Percentiles rank a stretch among this genome's conserved stretches.
phyloP scores from a whole-genome alignment of 1,140 invertebrate species.

The Lepidurus packardi region DNA sequence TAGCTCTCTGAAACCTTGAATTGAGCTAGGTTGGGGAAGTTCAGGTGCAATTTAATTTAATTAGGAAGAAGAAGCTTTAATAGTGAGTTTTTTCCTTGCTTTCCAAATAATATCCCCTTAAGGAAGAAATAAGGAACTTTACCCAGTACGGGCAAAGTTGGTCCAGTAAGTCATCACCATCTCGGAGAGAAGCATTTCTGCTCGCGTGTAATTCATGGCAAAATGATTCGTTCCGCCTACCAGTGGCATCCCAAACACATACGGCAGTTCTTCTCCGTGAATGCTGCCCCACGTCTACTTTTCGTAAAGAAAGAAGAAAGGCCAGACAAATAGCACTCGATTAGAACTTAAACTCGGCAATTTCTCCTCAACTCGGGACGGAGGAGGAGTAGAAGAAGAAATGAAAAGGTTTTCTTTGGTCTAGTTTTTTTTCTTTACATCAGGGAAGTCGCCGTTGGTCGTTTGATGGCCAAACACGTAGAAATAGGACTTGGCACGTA shows the following conservation, averaged over 20 bases:
- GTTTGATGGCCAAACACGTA: constrained; percentile 92
- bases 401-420: neutral
- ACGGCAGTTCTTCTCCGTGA: constrained; percentile 84
- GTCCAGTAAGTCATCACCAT: constrained; percentile 79
- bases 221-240: constrained; percentile 65
- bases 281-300: constrained; percentile 67
- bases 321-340: neutral
- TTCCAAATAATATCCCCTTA: constrained; percentile 23
- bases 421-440: constrained; percentile 49
- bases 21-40: neutral
- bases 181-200: constrained; percentile 71
- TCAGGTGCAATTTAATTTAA: constrained; percentile 34
- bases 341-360: neutral
- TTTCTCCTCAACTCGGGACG: neutral
- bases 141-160: constrained; percentile 82
- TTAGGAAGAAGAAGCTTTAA: too few relatives aligned
- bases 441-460: constrained; percentile 81
- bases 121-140: constrained; percentile 37
- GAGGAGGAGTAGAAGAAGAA: neutral
- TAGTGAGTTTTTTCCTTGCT: too few relatives aligned
- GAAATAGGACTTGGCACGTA: constrained; percentile 60
- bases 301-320: neutral
- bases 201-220: constrained; percentile 61
- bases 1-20: too few relatives aligned
- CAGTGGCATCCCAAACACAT: constrained; percentile 83